These are phyloP conservation scores for Eleginops maclovinus DNA, from an alignment of 2,113 vertebrate species.

Conservation along the genomic window DNA sequence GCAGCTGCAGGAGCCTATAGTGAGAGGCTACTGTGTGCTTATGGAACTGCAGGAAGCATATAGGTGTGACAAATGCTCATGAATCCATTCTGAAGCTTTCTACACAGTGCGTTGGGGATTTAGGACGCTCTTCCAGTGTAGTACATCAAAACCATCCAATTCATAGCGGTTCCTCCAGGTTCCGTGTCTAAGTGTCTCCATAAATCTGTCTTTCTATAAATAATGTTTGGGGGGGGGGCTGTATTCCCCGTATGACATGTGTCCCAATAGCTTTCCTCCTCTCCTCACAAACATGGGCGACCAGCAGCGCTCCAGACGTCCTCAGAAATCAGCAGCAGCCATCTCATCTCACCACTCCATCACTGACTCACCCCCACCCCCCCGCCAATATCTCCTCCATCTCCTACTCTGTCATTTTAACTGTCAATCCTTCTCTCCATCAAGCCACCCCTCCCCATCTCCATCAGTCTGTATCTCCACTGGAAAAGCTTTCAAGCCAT, in stretches of 20 bases:
- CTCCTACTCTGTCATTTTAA: constrained; percentile 49
- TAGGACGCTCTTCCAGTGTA: constrained; percentile 4
- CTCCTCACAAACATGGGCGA: not conserved
- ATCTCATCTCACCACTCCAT: constrained; percentile 40
- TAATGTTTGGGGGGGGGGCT: not conserved
- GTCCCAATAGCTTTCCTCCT: not conserved
- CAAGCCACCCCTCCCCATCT: constrained; percentile 7
- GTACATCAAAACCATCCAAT: constrained; percentile 42
- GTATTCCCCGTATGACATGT: not conserved
- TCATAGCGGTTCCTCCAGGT: constrained; percentile 33
- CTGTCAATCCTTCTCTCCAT: constrained; percentile 52
- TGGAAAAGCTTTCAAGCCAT: constrained; percentile 41
- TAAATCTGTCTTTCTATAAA: constrained; percentile 30
- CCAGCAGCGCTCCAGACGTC: not conserved
- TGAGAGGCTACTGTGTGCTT: constrained; percentile 22
- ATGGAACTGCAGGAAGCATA: constrained; percentile 50
- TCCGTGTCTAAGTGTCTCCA: constrained; percentile 17
- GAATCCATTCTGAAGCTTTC: constrained; percentile 67
- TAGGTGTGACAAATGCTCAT: constrained; percentile 54
- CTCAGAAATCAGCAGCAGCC: constrained; percentile 30
- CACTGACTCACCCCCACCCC: constrained; percentile 21
- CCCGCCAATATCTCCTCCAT: constrained; percentile 36
- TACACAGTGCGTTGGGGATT: constrained; percentile 55
- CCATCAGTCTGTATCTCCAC: constrained; percentile 23
- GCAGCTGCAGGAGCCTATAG: constrained; percentile 41